phyloP scores from a whole-genome alignment of 2,113 vertebrate genomes.

The Jacana jacana region DNA sequence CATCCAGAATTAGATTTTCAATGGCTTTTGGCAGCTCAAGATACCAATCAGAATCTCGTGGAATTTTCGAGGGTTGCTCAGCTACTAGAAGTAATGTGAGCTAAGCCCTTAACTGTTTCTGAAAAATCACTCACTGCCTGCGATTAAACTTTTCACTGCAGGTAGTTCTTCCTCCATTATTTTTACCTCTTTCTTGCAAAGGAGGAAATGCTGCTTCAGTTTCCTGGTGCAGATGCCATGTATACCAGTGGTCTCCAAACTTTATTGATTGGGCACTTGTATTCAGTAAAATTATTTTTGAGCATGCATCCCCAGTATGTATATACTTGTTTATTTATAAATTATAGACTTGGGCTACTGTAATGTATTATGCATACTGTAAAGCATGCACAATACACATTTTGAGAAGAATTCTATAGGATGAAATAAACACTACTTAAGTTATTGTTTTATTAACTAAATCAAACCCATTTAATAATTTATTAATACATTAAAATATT shows the following conservation, averaged over 20 bases:
- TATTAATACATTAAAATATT: not conserved
- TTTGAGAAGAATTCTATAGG: not conserved
- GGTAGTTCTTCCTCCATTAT: not conserved
- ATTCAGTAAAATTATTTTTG: not conserved
- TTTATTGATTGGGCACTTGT: not conserved
- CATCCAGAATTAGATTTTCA: not conserved
- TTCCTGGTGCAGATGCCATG: not conserved
- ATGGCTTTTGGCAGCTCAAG: conserved; percentile 15
- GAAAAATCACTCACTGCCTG: not conserved
- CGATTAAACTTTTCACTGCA: not conserved
- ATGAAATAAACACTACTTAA: not conserved
- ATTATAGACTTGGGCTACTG: not conserved
- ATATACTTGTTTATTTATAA: not conserved
- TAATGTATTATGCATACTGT: not conserved
- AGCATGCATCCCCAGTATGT: fast-evolving
- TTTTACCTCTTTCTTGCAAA: not conserved
- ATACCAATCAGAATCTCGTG: not conserved
- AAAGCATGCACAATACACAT: not conserved
- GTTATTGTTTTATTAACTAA: not conserved
- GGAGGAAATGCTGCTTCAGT: not conserved
- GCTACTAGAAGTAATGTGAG: not conserved
- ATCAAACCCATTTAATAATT: not conserved
- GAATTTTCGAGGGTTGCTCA: not conserved
- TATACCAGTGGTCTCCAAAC: not conserved
- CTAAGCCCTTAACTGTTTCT: not conserved